Evolutionary conservation across 53 echinoderm and acorn worm species (phyloP).

Genomic region (Patiria pectinifera): DNA sequence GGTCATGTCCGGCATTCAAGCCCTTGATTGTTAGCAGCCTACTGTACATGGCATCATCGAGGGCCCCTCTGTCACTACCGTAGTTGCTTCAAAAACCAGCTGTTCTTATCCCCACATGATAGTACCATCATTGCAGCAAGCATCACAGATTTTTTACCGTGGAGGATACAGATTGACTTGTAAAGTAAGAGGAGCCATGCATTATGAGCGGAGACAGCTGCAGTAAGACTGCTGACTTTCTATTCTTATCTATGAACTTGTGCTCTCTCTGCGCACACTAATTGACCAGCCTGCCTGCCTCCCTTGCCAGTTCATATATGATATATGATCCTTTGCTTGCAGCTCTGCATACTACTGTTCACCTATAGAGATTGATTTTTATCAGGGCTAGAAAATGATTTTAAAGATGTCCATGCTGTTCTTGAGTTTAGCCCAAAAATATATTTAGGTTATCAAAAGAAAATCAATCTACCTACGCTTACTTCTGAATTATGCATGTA

Average conservation of each 20-base stretch:
- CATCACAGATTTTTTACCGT: background rate
- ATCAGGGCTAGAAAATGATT: background rate
- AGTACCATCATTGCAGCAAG: background rate
- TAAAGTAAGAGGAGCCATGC: background rate
- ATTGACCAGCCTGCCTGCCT: conserved; percentile 32
- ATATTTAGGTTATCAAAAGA: too few species aligned
- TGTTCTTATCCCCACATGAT: background rate
- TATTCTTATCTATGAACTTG: conserved; percentile 40
- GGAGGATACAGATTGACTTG: background rate
- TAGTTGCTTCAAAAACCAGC: background rate
- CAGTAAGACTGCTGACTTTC: background rate
- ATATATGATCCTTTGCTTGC: background rate
- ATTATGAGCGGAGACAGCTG: conserved; percentile 39
- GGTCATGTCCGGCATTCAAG: conserved; percentile 34
- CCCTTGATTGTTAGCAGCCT: conserved; percentile 1
- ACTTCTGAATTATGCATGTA: too few species aligned
- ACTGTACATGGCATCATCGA: background rate
- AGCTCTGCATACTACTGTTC: background rate
- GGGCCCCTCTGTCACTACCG: background rate
- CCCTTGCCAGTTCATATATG: background rate
- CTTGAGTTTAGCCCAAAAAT: too few species aligned
- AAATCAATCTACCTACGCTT: too few species aligned
- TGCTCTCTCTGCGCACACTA: conserved; percentile 6
- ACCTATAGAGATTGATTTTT: background rate
- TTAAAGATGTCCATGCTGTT: too few species aligned